phyloP scores from a whole-genome alignment of 2,888 invertebrate species.

The Dicranocentrus wangi region DNA sequence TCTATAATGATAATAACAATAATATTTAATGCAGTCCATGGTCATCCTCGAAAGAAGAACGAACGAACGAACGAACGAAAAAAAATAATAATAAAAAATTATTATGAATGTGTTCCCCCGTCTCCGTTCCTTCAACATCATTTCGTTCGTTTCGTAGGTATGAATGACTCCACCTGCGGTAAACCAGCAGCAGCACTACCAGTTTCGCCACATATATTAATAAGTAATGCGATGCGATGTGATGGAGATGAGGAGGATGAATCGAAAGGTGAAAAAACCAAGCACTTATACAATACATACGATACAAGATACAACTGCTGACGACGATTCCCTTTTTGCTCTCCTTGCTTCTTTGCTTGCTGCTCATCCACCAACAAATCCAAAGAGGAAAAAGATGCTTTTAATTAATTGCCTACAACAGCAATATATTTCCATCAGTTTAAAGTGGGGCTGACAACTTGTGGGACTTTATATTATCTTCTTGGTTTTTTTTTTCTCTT shows the following conservation, averaged over 20 bases:
- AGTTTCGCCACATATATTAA: slow-evolving; percentile 42
- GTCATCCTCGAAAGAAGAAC: not conserved
- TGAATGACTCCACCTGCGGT: slow-evolving; percentile 2
- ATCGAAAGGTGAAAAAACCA: not conserved
- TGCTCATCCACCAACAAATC: not conserved
- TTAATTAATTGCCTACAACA: slow-evolving; percentile 61
- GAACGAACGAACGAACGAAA: too few relatives aligned
- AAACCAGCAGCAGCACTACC: slow-evolving; percentile 33
- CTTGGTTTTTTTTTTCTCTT: too few relatives aligned
- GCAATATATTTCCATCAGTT: slow-evolving; percentile 64
- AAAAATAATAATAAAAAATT: too few relatives aligned
- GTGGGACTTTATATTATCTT: slow-evolving; percentile 58
- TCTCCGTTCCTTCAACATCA: too few relatives aligned
- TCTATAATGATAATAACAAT: slow-evolving; percentile 38
- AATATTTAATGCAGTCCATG: slow-evolving; percentile 42
- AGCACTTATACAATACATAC: not conserved
- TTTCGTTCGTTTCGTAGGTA: not conserved
- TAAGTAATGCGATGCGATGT: slow-evolving; percentile 9
- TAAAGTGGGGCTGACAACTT: slow-evolving; percentile 62
- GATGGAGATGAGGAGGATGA: slow-evolving; percentile 2
- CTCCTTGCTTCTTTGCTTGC: not conserved
- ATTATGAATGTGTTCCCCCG: too few relatives aligned
- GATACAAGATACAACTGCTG: too few relatives aligned
- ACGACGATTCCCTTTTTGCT: too few relatives aligned
- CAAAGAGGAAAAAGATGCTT: slow-evolving; percentile 48